Evolutionary conservation across 2,797 vertebrate species (phyloP).

Genomic region (Sebastes variabilis): DNA sequence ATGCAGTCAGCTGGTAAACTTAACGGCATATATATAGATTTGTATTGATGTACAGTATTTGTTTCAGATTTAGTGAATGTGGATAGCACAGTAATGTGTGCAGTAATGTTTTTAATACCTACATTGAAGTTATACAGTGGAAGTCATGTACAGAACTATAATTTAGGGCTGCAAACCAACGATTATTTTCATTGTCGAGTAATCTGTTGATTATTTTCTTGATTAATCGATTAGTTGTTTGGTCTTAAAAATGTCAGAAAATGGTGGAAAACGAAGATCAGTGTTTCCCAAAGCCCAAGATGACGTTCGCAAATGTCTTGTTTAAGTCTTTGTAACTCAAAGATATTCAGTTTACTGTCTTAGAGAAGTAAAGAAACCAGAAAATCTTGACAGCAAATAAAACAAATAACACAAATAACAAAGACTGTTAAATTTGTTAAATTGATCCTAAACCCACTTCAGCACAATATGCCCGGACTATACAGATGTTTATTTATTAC

Average conservation of each 20-base stretch:
- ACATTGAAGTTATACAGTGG: not conserved
- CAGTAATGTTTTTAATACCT: not conserved
- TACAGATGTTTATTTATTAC: not conserved
- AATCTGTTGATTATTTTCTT: too few species aligned
- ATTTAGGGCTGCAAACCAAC: too few species aligned
- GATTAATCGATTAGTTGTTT: too few species aligned
- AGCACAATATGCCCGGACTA: not conserved
- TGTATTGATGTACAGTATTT: constrained; percentile 11
- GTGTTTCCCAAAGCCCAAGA: too few species aligned
- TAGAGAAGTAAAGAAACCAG: too few species aligned
- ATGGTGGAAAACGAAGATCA: too few species aligned
- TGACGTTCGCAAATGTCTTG: too few species aligned
- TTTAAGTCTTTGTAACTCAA: too few species aligned
- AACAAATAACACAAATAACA: not conserved
- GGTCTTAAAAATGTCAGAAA: too few species aligned
- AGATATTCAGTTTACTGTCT: too few species aligned
- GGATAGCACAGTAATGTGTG: not conserved
- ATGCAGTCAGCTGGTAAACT: constrained; percentile 47
- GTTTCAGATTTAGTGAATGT: not conserved
- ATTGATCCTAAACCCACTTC: not conserved
- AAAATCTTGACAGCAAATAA: not conserved
- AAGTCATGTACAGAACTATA: not conserved
- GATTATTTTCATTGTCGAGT: too few species aligned
- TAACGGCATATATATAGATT: constrained; percentile 30
- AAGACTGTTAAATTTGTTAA: not conserved